Base-by-base conservation (phyloP, 2,888 invertebrate species). In the Bhutanitis thaidina region DNA sequence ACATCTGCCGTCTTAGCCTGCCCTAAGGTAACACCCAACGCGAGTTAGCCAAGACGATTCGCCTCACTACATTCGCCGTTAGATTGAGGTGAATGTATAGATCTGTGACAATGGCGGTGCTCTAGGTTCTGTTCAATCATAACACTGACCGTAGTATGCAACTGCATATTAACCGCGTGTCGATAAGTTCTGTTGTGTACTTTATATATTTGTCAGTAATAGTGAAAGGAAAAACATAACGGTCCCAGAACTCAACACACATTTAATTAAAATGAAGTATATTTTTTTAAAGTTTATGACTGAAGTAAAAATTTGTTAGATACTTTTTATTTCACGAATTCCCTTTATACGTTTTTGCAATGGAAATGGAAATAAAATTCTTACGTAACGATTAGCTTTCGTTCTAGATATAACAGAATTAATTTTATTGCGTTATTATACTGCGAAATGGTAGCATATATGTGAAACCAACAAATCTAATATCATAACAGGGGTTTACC, bases 1-100 rank as follows among this genome's bases (percentile, higher is more conserved):
- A 75, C 89, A 89, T 87, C 89, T 89, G 89, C 85, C 85, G 84
- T 81, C 85, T 82, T 80, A 70, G 73, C 67, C 67, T 80, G 70
- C 72, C 68, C 66, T 61, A 62, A 65, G 61, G 64, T 67, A 65
- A 68, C 77, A 75, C 77, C 73, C 72, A 76, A 65, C 64, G 67
- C 63, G 65, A 69, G 74, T 71, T 69, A 53, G 58, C 69, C 61
- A 65, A 71, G 69, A 70, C 64, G 80, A 74, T 71, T 74, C 75
- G 80, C 81, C 74, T 75, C 77, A 79, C 65, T 75, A 71, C 69
- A 62, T 69, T 65, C 62, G 65, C 75, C 77, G 81, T 80, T 81
- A 77, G 62, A 20, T 8, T 61, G 46, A 51, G 39, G 27, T 38
- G 1, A 45, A 30, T 14, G 20, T 34, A 38, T 16, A 32, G 39